Percentiles rank a stretch among this genome's conserved stretches.
phyloP scores from a whole-genome alignment of 2,888 invertebrate species.

The Deroplatys truncata region DNA sequence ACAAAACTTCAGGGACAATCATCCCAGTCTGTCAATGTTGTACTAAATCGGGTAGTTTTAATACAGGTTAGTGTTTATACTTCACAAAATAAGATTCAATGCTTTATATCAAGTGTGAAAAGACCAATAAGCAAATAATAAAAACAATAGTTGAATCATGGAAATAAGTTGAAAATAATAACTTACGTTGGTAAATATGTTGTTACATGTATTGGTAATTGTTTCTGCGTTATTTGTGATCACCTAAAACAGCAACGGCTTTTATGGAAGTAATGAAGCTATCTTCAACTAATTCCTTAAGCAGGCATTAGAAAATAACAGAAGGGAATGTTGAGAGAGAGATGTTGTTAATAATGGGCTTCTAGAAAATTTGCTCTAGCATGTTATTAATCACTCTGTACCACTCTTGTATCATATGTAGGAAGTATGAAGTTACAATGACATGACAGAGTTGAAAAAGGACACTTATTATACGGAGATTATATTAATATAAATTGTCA shows the following conservation, averaged over 20 bases:
- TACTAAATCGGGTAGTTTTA: slow-evolving; percentile 10
- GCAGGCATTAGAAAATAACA: neutral
- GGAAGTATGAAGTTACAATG: neutral
- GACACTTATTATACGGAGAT: neutral
- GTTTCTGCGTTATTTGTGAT: neutral
- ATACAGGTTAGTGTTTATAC: neutral
- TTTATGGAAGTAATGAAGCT: neutral
- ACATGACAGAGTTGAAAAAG: neutral
- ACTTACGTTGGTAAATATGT: neutral
- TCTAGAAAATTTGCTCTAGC: neutral
- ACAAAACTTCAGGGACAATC: slow-evolving; percentile 10
- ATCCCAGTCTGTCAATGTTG: slow-evolving; percentile 10
- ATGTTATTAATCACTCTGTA: neutral
- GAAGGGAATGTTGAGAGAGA: neutral
- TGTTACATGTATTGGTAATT: neutral
- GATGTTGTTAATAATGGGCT: neutral
- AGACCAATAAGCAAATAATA: neutral
- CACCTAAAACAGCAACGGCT: neutral
- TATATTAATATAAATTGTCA: neutral
- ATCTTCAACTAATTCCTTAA: neutral
- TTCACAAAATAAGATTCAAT: neutral
- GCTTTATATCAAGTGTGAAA: neutral
- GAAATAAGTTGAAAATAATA: neutral
- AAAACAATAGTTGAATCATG: neutral
- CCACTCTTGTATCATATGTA: neutral